Evolutionary conservation across 2,113 vertebrate species (phyloP).

Genomic region (Colinus virginianus): DNA sequence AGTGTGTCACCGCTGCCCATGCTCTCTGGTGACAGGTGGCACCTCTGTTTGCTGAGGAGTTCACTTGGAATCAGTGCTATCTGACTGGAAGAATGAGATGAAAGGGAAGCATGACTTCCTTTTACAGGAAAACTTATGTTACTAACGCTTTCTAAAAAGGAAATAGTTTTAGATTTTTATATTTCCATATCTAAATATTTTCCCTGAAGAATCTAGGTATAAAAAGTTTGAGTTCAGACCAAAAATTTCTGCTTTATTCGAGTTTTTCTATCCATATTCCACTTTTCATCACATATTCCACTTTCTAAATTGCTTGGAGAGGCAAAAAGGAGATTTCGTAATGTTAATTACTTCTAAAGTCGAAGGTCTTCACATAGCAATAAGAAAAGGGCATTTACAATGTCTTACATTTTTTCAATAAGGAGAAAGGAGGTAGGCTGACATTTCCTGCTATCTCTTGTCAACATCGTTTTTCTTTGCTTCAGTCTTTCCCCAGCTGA

Average conservation of each 20-base stretch:
- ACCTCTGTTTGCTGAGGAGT: background rate
- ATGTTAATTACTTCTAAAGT: background rate
- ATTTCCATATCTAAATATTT: rapidly evolving
- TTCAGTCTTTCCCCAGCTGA: constrained; percentile 24
- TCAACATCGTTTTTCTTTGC: constrained; percentile 5
- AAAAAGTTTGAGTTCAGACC: background rate
- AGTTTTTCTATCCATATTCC: background rate
- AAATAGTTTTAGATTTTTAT: background rate
- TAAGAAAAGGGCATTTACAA: background rate
- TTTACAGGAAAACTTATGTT: rapidly evolving
- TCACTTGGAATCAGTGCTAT: background rate
- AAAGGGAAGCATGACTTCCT: background rate
- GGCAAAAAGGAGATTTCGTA: background rate
- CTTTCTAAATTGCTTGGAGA: background rate
- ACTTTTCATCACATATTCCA: background rate
- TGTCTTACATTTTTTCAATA: background rate
- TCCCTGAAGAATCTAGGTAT: background rate
- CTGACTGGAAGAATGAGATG: background rate
- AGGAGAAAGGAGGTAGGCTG: background rate
- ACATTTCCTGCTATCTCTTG: background rate
- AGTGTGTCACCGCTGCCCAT: rapidly evolving
- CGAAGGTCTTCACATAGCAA: background rate
- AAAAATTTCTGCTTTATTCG: background rate
- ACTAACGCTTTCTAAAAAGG: background rate
- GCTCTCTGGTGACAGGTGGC: rapidly evolving